Evolutionary conservation across 1,140 invertebrate genomes (phyloP).

Genomic region (Drosophila pandora): DNA sequence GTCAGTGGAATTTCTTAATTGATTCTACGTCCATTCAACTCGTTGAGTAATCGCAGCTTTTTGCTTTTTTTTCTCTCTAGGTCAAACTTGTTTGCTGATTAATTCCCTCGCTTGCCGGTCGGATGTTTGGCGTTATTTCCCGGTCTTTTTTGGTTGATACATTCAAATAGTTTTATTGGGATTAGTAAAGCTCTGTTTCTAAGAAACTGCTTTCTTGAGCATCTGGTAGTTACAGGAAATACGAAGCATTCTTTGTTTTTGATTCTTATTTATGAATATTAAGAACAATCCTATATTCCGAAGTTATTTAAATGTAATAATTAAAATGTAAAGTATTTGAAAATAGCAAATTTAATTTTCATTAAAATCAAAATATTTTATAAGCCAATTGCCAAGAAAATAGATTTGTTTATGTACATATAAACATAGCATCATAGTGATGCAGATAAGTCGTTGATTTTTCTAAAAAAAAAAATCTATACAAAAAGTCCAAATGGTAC

Average conservation of each 20-base stretch:
- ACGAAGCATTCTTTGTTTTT: too few species aligned
- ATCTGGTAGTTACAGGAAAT: too few species aligned
- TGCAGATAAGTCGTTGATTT: slow-evolving; percentile 35
- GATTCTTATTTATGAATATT: too few species aligned
- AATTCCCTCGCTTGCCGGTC: slow-evolving; percentile 16
- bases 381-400: slow-evolving; percentile 5
- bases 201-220: neutral
- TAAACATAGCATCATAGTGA: slow-evolving; percentile 11
- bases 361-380: neutral
- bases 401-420: too few species aligned
- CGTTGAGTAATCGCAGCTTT: slow-evolving; percentile 31
- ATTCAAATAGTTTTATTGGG: neutral
- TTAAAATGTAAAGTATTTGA: too few species aligned
- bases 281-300: too few species aligned
- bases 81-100: slow-evolving; percentile 40
- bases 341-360: too few species aligned
- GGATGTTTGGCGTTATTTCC: slow-evolving; percentile 38
- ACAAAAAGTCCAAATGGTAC: neutral
- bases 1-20: slow-evolving; percentile 19
- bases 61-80: slow-evolving; percentile 1
- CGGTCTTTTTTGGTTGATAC: slow-evolving; percentile 15
- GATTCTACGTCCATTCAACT: slow-evolving; percentile 31
- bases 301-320: too few species aligned
- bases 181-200: slow-evolving; percentile 15
- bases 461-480: neutral